These are phyloP conservation scores for Gallinago solitaria DNA, from an alignment of 2,797 vertebrate genomes.

Conservation along the genomic window DNA sequence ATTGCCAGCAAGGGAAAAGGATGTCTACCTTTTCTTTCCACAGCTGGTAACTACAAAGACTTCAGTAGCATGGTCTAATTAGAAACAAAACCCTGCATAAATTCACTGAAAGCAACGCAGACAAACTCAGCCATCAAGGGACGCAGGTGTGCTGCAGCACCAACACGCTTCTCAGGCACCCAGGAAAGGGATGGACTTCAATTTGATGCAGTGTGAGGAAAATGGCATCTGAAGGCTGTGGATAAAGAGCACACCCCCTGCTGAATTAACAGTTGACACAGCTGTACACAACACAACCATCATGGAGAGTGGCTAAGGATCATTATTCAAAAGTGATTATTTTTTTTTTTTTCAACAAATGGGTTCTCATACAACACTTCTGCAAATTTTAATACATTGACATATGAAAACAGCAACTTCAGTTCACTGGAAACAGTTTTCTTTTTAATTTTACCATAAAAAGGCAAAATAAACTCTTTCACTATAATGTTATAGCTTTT, in stretches of 20 bases:
- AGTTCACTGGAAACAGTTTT: slow-evolving; percentile 69
- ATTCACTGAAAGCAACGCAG: background rate
- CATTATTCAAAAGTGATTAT: background rate
- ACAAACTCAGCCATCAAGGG: background rate
- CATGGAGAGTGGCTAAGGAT: background rate
- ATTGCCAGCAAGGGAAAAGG: background rate
- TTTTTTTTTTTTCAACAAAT: background rate
- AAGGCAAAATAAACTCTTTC: slow-evolving; percentile 68
- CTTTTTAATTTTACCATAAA: slow-evolving; percentile 75
- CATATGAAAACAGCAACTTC: slow-evolving; percentile 33
- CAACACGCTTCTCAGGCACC: background rate
- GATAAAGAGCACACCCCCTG: background rate
- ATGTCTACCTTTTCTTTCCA: background rate
- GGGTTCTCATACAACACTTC: background rate
- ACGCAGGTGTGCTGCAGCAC: background rate
- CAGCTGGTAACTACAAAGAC: background rate
- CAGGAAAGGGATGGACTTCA: background rate
- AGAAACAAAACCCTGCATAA: background rate
- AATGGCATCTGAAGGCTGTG: background rate
- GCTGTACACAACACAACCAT: background rate
- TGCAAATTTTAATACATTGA: slow-evolving; percentile 32
- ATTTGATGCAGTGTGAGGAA: background rate
- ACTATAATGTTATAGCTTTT: slow-evolving; percentile 36
- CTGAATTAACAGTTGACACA: background rate
- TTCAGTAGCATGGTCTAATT: background rate